Evolutionary conservation across 1,140 invertebrate species (phyloP).

Genomic region (Teleogryllus occipitalis): DNA sequence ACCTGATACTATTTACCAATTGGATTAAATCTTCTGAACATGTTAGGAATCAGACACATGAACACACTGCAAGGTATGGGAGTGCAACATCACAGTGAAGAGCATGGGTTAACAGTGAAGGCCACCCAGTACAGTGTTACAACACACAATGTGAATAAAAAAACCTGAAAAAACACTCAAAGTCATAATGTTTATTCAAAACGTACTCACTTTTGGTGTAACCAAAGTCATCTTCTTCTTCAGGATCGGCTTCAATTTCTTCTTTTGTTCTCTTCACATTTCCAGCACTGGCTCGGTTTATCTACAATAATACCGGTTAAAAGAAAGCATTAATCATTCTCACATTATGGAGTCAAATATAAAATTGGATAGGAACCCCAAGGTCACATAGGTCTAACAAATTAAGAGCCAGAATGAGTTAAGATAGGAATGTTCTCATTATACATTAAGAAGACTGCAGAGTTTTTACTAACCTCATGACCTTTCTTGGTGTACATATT

Average conservation of each 20-base stretch:
- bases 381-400: not conserved
- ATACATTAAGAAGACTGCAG: not conserved
- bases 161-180: not conserved
- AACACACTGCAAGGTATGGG: too few relatives aligned
- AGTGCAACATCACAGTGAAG: too few relatives aligned
- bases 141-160: too few relatives aligned
- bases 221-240: conserved; percentile 82
- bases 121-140: too few relatives aligned
- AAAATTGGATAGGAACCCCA: not conserved
- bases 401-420: not conserved
- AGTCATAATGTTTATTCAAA: conserved; percentile 3
- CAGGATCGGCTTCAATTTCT: conserved; percentile 67
- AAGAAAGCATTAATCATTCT: not conserved
- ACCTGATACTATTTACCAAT: too few relatives aligned
- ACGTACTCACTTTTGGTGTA: conserved; percentile 79
- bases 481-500: conserved; percentile 66
- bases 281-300: conserved; percentile 79
- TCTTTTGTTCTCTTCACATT: conserved; percentile 68
- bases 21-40: too few relatives aligned
- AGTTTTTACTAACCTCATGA: conserved; percentile 51
- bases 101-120: too few relatives aligned
- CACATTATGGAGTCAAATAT: not conserved
- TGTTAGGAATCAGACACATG: too few relatives aligned
- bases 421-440: conserved; percentile 21
- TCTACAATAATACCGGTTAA: conserved; percentile 44